Conservation (phyloP, 2,113 vertebrate species). For the Heliornis fulica region DNA sequence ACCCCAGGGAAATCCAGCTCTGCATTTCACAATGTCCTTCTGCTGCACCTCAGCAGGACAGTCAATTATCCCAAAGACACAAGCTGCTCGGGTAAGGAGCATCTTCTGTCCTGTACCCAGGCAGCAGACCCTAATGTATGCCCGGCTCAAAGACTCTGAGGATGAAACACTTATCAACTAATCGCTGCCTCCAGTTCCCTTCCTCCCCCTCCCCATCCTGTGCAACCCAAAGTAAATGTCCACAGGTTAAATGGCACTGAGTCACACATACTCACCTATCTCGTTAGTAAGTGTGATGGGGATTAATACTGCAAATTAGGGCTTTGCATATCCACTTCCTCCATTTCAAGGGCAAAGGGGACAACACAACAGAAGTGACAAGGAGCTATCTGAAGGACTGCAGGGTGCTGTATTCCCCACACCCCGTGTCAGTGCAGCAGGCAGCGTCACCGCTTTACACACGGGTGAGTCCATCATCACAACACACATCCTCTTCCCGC, state of each 20-base stretch:
- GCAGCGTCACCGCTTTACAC: fast-evolving
- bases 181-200: neutral
- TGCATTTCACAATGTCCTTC: no score
- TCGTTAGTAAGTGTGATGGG: neutral
- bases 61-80: neutral
- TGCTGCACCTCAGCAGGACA: neutral
- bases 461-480: fast-evolving
- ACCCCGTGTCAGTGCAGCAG: neutral
- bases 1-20: neutral
- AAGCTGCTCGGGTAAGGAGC: neutral
- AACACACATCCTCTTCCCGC: neutral
- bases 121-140: fast-evolving
- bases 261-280: neutral
- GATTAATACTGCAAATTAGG: neutral
- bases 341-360: neutral
- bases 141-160: neutral
- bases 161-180: neutral
- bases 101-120: neutral
- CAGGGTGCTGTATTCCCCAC: neutral
- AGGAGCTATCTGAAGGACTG: neutral
- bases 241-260: neutral
- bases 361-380: neutral
- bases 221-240: neutral
- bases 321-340: neutral
- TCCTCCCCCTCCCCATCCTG: fast-evolving